Evolutionary conservation across 2,797 vertebrate genomes (phyloP).

Genomic region (Cynodonichthys magdalenae): DNA sequence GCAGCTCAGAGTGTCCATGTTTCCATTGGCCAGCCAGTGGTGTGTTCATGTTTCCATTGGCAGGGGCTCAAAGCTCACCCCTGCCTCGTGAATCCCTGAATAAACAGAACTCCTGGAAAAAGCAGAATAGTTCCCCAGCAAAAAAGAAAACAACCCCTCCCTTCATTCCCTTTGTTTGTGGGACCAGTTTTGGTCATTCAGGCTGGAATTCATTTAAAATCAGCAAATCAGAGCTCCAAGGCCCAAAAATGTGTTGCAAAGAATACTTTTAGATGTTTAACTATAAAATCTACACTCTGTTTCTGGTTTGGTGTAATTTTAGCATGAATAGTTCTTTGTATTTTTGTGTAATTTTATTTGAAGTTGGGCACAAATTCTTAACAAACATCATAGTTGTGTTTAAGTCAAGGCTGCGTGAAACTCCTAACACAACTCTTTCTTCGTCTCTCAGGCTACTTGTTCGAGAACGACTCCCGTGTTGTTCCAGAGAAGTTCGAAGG

Average conservation of each 20-base stretch:
- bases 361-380: conserved; percentile 29
- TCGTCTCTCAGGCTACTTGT: conserved; percentile 86
- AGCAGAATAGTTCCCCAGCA: conserved; percentile 60
- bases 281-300: conserved; percentile 16
- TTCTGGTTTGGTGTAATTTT: conserved; percentile 14
- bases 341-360: conserved; percentile 29
- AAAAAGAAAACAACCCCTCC: conserved; percentile 67
- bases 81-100: conserved; percentile 77
- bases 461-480: conserved; percentile 93
- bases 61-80: conserved; percentile 66
- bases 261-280: conserved; percentile 4
- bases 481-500: conserved; percentile 98
- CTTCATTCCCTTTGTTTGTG: conserved; percentile 62
- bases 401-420: conserved; percentile 28
- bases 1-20: conserved; percentile 64
- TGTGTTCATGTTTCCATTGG: conserved; percentile 80
- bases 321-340: conserved; percentile 19
- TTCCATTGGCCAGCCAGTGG: conserved; percentile 74
- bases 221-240: background rate
- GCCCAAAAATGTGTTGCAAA: background rate
- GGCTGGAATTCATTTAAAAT: conserved; percentile 22
- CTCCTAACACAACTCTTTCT: conserved; percentile 31
- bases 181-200: conserved; percentile 56
- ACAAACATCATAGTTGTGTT: conserved; percentile 1
- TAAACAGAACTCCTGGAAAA: conserved; percentile 81